phyloP scores from a whole-genome alignment of 2,888 invertebrate species.

The Drosophila helvetica region DNA sequence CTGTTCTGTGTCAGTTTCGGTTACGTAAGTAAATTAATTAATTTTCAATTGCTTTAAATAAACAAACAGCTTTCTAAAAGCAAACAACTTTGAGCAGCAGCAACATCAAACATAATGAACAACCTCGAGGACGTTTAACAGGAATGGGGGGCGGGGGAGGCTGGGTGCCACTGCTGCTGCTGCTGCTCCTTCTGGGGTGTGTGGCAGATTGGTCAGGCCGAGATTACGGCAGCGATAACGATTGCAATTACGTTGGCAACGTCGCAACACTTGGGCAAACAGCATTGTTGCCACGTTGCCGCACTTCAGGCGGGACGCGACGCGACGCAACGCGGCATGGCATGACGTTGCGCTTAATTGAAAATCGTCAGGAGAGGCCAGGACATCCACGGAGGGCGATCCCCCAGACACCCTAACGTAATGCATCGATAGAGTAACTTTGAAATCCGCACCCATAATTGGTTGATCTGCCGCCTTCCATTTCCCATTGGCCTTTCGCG shows the following conservation, averaged over 20 bases:
- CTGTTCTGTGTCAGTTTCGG: slow-evolving; percentile 71
- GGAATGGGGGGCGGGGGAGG: too few species aligned
- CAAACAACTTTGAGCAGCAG: slow-evolving; percentile 44
- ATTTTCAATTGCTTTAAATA: slow-evolving; percentile 77
- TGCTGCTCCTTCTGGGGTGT: background rate
- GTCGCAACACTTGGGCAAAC: background rate
- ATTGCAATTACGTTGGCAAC: slow-evolving; percentile 31
- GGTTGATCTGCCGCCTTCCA: too few species aligned
- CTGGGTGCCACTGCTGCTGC: background rate
- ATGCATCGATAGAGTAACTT: background rate
- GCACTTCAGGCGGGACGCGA: background rate
- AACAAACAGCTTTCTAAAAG: slow-evolving; percentile 68
- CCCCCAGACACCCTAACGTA: background rate
- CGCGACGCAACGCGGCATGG: background rate
- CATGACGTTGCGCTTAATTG: background rate
- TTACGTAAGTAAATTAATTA: slow-evolving; percentile 78
- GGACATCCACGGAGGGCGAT: background rate
- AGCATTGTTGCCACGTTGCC: background rate
- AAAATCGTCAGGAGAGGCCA: background rate
- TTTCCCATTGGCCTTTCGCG: too few species aligned
- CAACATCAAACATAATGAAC: slow-evolving; percentile 46
- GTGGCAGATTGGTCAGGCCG: slow-evolving; percentile 13
- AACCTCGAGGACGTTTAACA: slow-evolving; percentile 23
- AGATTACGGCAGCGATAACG: slow-evolving; percentile 26
- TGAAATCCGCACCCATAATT: too few species aligned